These are phyloP conservation scores for Antennarius striatus DNA, from an alignment of 2,113 vertebrate species.

Conservation along the genomic window DNA sequence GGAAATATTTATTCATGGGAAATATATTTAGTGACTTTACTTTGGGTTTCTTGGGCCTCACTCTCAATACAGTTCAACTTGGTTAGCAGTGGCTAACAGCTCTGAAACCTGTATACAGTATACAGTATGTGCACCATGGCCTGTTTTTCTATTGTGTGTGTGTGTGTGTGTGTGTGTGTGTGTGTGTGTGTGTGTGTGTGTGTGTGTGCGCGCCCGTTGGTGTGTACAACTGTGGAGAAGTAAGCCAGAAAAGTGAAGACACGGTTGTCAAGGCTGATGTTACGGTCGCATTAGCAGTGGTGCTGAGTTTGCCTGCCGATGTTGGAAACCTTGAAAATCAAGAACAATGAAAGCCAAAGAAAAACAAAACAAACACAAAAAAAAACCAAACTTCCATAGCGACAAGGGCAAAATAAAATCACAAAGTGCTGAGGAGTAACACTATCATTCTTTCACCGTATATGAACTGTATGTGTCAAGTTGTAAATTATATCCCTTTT, in stretches of 20 bases:
- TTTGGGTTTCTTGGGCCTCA: too few species aligned
- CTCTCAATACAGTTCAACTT: too few species aligned
- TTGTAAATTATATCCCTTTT: conserved; percentile 12
- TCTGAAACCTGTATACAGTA: too few species aligned
- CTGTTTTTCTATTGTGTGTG: neutral
- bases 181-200: too few species aligned
- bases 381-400: neutral
- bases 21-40: too few species aligned
- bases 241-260: conserved; percentile 32
- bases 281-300: conserved; percentile 20
- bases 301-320: conserved; percentile 13
- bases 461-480: too few species aligned
- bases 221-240: too few species aligned
- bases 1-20: too few species aligned
- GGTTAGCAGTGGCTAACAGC: too few species aligned
- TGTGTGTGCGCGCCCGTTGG: too few species aligned
- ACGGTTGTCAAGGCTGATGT: conserved; percentile 54
- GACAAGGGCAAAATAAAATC: neutral
- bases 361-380: neutral
- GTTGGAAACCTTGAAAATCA: conserved; percentile 26
- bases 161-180: neutral
- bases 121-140: too few species aligned
- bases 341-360: conserved; percentile 20
- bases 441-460: neutral
- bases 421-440: neutral